Evolutionary conservation across 92 coral and sea anemone species (phyloP).

Genomic region (Hydrozoanthus gracilis): DNA sequence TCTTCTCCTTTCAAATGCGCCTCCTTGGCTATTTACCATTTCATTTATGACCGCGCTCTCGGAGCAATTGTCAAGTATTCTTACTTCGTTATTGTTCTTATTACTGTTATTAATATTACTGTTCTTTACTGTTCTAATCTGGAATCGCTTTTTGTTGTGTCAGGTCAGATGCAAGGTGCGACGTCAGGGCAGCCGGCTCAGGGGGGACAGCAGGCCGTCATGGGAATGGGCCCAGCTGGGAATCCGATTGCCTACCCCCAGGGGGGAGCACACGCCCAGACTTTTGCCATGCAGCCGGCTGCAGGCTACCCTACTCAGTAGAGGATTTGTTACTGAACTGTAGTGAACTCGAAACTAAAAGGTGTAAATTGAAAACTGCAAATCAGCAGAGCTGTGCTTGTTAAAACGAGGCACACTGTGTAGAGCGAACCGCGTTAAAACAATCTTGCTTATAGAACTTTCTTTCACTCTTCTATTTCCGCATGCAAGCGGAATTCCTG

Average conservation of each 20-base stretch:
- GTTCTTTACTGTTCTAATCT: background rate
- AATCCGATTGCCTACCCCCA: conserved; percentile 46
- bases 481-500: conserved; percentile 2
- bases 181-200: conserved; percentile 37
- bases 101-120: background rate
- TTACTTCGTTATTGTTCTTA: no score
- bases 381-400: conserved; percentile 30
- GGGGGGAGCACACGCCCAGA: conserved; percentile 37
- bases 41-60: no score
- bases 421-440: background rate
- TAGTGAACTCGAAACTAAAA: conserved; percentile 8
- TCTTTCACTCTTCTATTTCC: conserved; percentile 5
- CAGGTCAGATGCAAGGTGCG: conserved; percentile 40
- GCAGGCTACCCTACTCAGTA: conserved; percentile 46
- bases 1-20: no score
- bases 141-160: background rate
- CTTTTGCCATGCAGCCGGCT: conserved; percentile 53
- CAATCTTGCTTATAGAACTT: background rate
- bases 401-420: conserved; percentile 13
- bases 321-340: conserved; percentile 11
- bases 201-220: conserved; percentile 46
- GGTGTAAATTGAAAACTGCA: conserved; percentile 21
- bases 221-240: conserved; percentile 36
- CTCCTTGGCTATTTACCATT: no score
- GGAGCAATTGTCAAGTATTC: no score